A percentile compares a stretch with the other conserved stretches of the same genome.
phyloP scores from a whole-genome alignment of 2,888 invertebrate species.

The Lepidochitona cinerea region DNA sequence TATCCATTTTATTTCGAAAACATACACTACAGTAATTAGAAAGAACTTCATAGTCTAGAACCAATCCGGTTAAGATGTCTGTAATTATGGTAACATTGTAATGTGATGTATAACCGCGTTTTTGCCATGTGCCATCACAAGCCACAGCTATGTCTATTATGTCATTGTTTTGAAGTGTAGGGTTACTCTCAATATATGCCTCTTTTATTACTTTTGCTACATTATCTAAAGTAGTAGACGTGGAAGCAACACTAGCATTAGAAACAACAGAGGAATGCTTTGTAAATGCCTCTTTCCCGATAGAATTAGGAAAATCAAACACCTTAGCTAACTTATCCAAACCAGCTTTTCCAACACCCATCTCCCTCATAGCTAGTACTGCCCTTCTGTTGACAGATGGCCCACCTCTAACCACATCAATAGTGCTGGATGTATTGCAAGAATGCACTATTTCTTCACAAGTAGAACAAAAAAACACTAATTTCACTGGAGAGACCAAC shows the following conservation, averaged over 20 bases:
- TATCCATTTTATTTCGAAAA: slow-evolving; percentile 1
- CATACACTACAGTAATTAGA: background rate
- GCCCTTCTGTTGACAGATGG: too few relatives aligned
- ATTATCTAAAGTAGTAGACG: too few relatives aligned
- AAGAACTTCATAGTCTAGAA: background rate
- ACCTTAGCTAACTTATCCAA: too few relatives aligned
- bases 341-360: too few relatives aligned
- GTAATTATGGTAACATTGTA: background rate
- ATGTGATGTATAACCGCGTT: background rate
- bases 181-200: too few relatives aligned
- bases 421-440: background rate
- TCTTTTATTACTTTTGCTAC: too few relatives aligned
- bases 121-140: slow-evolving; percentile 6
- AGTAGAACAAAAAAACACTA: background rate
- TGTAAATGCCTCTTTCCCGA: too few relatives aligned
- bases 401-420: background rate
- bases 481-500: background rate
- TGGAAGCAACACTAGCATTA: too few relatives aligned
- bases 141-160: background rate
- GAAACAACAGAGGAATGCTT: too few relatives aligned
- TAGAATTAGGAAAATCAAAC: too few relatives aligned
- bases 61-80: background rate
- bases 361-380: too few relatives aligned
- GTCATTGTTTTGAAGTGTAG: background rate
- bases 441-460: background rate